Base-by-base conservation (phyloP, 2,888 invertebrate genomes). In the Homarus gammarus region DNA sequence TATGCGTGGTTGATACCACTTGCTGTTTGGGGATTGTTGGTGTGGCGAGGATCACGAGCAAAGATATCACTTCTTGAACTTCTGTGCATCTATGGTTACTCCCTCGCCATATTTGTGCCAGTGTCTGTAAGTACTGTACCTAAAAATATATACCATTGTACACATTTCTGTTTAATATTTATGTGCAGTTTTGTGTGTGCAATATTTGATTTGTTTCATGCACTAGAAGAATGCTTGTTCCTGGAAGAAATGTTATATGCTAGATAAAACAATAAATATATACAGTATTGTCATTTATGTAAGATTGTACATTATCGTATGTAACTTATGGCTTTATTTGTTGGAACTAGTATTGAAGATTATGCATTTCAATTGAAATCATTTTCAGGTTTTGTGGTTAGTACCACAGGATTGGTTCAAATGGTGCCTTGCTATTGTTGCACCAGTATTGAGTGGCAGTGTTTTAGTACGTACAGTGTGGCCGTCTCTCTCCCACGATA, bases 1-100 rank as follows among this genome's bases (percentile, higher is more conserved):
- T 99, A 99, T 93, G 97, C 97, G 73, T 97, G 97, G 95, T 93
- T 98, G 0, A 95, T 99, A 49, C 99, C 99, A 0, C 94, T 97
- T 0, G 95, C 96, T 0, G 93, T 99, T 87, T 99, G 98, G 97
- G 97, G 95, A 0, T 94, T 97, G 0, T 94, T 99, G 44, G 98
- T 97, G 94, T 99, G 97, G 96, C 96, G 97, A 36, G 95, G 95
- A 0, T 94, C 94, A 31, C 88, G 92, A 72, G 92, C 93, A 33
- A 93, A 93, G 27, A 94, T 94, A 92, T 93, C 96, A 33, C 95
- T 98, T 93, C 95, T 99, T 92, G 98, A 99, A 92, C 95, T 99
- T 15, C 95, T 99, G 93, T 99, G 98, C 94, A 95, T 99, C 15
- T 99, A 99, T 93, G 99, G 92, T n/a, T 92, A 92, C 83, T 92